Base-by-base conservation (phyloP, 2,888 invertebrate species). In the Noctua janthe region DNA sequence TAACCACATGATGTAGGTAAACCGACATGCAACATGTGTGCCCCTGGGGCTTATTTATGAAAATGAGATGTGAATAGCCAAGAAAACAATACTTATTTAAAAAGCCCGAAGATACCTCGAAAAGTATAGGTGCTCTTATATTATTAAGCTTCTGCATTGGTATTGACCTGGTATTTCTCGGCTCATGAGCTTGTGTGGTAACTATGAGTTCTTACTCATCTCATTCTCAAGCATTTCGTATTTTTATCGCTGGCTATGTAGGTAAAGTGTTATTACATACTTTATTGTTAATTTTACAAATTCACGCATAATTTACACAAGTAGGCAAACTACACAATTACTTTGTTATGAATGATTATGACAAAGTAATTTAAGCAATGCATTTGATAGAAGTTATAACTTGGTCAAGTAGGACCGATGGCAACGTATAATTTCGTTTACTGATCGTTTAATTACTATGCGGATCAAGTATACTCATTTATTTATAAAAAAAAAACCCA, bases 231-330 rank as follows among this genome's bases (percentile, higher is more conserved):
- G 75, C 71, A 87, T 81, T 87, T 88, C 80, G 59, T 74, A 79
- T 79, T 85, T 76, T 83, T 78, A 84, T 83, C 62, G 82, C 69
- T 75, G 56, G 76, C 29, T 89, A 87, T 90, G 87, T 88, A 90
- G 89, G 89, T 90, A 88, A 90, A 90, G 81, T 87, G 76, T 90
- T 90, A 88, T 90, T 90, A 80, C 91, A 83, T 80, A 82, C 80
- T 83, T 84, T 87, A 85, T 88, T 83, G 80, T 87, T 83, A 83
- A 83, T 78, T 82, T 84, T 82, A 82, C 43, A 69, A 75, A 81
- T 90, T 88, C 79, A 87, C 83, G 91, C 86, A 69, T 88, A 87
- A 87, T 90, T 86, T 90, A 64, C 71, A 77, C 76, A 82, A 86
- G 84, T 84, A 76, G 84, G 74, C 62, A 90, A 87, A 85, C 84